Percentiles rank a stretch among this genome's conserved stretches.
These are phyloP conservation scores for Anoura caudifer DNA, from an alignment of 2,113 vertebrate genomes.

Conservation along the genomic window DNA sequence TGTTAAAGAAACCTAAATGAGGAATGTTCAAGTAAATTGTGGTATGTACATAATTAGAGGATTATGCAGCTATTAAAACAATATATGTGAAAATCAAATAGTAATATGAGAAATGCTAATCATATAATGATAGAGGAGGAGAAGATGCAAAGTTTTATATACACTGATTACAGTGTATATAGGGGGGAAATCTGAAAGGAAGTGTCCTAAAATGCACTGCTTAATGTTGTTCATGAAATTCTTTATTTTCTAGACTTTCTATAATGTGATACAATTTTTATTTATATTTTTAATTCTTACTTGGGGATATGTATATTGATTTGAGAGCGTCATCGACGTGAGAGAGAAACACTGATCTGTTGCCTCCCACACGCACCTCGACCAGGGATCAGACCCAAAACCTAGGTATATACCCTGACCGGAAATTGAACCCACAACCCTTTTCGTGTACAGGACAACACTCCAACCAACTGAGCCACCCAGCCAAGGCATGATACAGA, in stretches of 20 bases:
- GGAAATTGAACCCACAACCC: no score
- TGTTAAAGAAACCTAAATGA: conserved; percentile 1
- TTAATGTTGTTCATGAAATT: background rate
- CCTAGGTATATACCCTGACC: no score
- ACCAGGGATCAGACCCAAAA: no score
- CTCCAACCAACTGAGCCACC: no score
- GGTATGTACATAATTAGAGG: background rate
- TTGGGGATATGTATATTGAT: no score
- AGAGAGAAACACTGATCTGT: no score
- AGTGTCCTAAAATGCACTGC: background rate
- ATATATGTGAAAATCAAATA: background rate
- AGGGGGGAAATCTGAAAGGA: background rate
- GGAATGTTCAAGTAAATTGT: background rate
- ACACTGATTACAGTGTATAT: background rate
- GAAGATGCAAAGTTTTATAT: background rate
- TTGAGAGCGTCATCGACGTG: no score
- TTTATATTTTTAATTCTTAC: no score
- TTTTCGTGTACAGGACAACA: no score
- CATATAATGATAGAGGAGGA: background rate
- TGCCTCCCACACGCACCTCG: no score
- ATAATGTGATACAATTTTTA: background rate
- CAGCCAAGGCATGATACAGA: background rate
- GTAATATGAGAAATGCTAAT: conserved; percentile 25
- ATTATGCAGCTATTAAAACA: background rate
- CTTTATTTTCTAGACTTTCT: background rate